These are phyloP conservation scores for Hippocampus comes DNA, from an alignment of 2,113 vertebrate genomes.

Conservation along the genomic window DNA sequence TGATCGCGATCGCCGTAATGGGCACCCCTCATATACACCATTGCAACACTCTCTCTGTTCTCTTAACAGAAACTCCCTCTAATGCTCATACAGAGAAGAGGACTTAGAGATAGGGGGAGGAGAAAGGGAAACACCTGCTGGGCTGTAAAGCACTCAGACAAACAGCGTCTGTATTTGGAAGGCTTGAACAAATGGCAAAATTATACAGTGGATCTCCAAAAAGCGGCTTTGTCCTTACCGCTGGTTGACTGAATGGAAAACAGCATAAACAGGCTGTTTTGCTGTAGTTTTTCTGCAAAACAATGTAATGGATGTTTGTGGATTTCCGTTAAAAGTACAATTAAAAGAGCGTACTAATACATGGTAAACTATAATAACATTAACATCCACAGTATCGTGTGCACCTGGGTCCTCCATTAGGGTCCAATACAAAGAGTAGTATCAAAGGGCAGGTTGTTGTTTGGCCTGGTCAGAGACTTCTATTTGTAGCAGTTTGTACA, in stretches of 20 bases:
- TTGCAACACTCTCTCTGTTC: conserved; percentile 32
- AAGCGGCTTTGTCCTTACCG: conserved; percentile 9
- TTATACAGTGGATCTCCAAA: conserved; percentile 62
- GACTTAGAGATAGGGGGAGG: conserved; percentile 5
- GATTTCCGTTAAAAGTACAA: neutral
- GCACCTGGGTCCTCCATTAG: neutral
- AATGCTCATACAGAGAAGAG: conserved; percentile 7
- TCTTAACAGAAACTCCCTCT: conserved; percentile 9
- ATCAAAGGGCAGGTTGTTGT: neutral
- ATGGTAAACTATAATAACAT: too few relatives aligned
- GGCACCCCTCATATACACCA: neutral
- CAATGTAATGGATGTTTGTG: neutral
- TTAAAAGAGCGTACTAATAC: neutral
- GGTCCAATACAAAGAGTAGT: neutral
- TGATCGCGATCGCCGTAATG: too few relatives aligned
- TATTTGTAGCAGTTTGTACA: neutral
- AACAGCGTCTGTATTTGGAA: conserved; percentile 55
- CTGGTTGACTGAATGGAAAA: neutral
- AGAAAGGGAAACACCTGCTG: conserved; percentile 53
- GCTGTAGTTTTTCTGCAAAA: neutral
- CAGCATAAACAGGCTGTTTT: neutral
- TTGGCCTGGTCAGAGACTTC: neutral
- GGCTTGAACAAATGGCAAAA: conserved; percentile 68
- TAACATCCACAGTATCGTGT: too few relatives aligned
- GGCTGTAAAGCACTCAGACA: conserved; percentile 58